A percentile compares a stretch with the other conserved stretches of the same genome.
Conservation (phyloP, 2,888 invertebrate species). For the Cordylochernes scorpioides region DNA sequence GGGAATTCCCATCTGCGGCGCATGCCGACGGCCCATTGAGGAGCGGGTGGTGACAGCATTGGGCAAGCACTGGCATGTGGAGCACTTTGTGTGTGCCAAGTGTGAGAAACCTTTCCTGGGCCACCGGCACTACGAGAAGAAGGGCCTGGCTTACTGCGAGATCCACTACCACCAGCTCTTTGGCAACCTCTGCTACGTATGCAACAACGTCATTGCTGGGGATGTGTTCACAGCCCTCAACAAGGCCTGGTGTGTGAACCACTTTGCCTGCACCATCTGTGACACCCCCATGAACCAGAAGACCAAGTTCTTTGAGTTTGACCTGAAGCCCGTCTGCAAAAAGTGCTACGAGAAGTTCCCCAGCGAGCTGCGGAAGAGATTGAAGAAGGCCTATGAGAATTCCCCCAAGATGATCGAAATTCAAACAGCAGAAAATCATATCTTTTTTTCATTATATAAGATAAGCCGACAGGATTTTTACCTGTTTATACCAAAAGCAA, state of each 20-base stretch:
- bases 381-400: slow-evolving; percentile 22
- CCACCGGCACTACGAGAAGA: slow-evolving; percentile 93
- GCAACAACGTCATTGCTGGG: slow-evolving; percentile 89
- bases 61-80: slow-evolving; percentile 95
- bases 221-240: slow-evolving; percentile 94
- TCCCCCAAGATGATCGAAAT: slow-evolving; percentile 11
- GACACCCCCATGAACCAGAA: slow-evolving; percentile 85
- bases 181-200: slow-evolving; percentile 92
- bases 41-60: slow-evolving; percentile 93
- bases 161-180: slow-evolving; percentile 96
- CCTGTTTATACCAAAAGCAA: too few species aligned
- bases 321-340: slow-evolving; percentile 85
- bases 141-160: slow-evolving; percentile 93
- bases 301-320: slow-evolving; percentile 96
- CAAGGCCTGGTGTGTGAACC: slow-evolving; percentile 97
- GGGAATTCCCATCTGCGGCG: slow-evolving; percentile 99
- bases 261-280: slow-evolving; percentile 90
- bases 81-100: slow-evolving; percentile 98
- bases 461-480: too few species aligned
- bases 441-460: too few species aligned
- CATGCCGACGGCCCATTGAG: slow-evolving; percentile 92
- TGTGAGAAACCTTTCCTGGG: slow-evolving; percentile 99
- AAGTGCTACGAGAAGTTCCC: slow-evolving; percentile 95
- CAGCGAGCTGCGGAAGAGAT: slow-evolving; percentile 60
- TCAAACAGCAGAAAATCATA: too few species aligned